These are phyloP conservation scores for Percina caprodes DNA, from an alignment of 2,113 vertebrate species.

Conservation along the genomic window DNA sequence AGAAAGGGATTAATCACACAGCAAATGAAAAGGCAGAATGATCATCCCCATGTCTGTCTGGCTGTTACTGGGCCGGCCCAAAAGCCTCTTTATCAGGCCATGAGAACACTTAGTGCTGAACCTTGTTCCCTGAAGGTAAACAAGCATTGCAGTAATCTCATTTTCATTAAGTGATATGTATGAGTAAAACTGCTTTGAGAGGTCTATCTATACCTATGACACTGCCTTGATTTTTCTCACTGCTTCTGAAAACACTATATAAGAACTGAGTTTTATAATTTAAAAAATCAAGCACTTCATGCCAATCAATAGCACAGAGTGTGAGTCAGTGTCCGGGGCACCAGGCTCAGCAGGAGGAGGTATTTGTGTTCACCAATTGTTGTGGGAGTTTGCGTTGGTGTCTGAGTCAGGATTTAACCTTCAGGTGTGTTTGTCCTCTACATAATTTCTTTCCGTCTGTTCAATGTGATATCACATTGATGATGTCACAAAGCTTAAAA, in stretches of 20 bases:
- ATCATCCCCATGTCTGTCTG: constrained; percentile 29
- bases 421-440: constrained; percentile 45
- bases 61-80: constrained; percentile 11
- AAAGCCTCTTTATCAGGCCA: constrained; percentile 33
- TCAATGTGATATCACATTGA: constrained; percentile 46
- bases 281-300: constrained; percentile 15
- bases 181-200: neutral
- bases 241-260: neutral
- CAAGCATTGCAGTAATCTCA: constrained; percentile 1
- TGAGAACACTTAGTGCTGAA: neutral
- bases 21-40: constrained; percentile 37
- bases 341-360: constrained; percentile 2
- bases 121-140: neutral
- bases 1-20: constrained; percentile 42
- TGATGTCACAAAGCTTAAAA: constrained; percentile 25
- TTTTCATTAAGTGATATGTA: constrained; percentile 3
- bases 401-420: constrained; percentile 55
- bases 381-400: neutral
- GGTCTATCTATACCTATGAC: neutral
- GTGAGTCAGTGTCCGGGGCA: constrained; percentile 32
- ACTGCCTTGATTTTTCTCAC: neutral
- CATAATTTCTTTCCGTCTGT: constrained; percentile 38
- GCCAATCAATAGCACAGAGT: constrained; percentile 37
- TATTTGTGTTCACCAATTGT: constrained; percentile 11
- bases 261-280: neutral